Base-by-base conservation (phyloP, 2,113 vertebrate species). In the Ochotona curzoniae region DNA sequence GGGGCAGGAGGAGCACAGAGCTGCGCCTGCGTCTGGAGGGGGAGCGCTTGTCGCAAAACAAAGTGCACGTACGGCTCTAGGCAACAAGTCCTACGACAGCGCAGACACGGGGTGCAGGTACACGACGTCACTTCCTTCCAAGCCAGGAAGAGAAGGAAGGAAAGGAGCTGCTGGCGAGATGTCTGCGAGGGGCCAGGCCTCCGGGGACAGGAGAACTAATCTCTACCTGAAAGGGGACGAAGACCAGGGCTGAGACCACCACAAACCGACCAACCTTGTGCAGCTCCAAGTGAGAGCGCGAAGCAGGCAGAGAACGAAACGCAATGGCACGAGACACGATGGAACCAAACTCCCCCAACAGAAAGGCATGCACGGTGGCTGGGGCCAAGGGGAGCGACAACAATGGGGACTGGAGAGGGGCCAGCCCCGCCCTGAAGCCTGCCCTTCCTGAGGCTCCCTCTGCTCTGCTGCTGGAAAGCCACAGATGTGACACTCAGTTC, bases 401-500 rank as follows among this genome's bases (percentile, higher is more conserved):
- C 94, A 97, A 97, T 86, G 95, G 15, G 85, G 96, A 97, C 67
- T 75, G 44, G 81, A 96, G 95, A 86, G 96, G 79, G 35, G 96
- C 92, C 82, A 97, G 97, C 96, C 97, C 95, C 96, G 95, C 89
- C 76, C 38, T 97, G 95, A 96, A 97, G 96, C 96, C 96, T 97
- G 97, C 97, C 97, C 97, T 98, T 97, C 97, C 96, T 95, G 96
- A 95, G 97, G 97, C 96, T 96, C 97, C 96, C 97, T 96, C 95
- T 87, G 85, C 93, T 83, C 90, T 94, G 87, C 96, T 97, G 97
- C 91, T 95, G 96, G 98, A 97, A 98, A 98, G 97, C 98, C 99
- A 99, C 98, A 99, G 99, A 99, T 99, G 99, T 99, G 99, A 99
- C 98, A 99, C 99, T 99, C 99, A 98, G 97, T 98, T 98, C 98